Percentiles rank a stretch among this genome's conserved stretches.
phyloP scores from a whole-genome alignment of 2,113 vertebrate genomes.

The Taxidea taxus region DNA sequence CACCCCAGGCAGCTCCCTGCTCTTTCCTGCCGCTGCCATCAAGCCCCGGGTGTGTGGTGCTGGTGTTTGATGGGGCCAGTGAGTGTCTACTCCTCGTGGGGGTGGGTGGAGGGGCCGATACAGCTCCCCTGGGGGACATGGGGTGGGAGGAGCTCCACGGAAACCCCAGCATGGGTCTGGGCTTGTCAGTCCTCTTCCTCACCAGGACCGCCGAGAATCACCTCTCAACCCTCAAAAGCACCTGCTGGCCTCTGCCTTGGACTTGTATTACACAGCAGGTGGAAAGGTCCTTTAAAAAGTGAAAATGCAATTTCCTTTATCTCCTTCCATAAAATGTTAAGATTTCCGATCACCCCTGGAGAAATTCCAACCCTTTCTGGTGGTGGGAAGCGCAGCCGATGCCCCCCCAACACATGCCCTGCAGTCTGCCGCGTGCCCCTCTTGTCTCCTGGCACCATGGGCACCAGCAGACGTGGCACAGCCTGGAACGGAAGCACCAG shows the following conservation, averaged over 20 bases:
- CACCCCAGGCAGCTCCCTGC: not conserved
- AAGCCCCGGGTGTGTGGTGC: accelerated
- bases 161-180: not conserved
- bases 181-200: not conserved
- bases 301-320: not conserved
- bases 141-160: not conserved
- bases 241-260: not conserved
- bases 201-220: not conserved
- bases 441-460: not conserved
- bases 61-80: not conserved
- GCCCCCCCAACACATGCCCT: accelerated
- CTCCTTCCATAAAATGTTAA: not conserved
- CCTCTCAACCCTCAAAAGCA: not conserved
- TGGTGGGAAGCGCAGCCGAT: not conserved
- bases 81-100: not conserved
- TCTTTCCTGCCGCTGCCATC: accelerated
- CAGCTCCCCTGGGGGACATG: not conserved
- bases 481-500: too few species aligned
- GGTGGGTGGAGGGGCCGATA: not conserved
- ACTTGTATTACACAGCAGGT: not conserved
- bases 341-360: not conserved
- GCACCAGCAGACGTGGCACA: too few species aligned
- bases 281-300: not conserved
- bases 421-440: not conserved
- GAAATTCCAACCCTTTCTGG: not conserved